These are phyloP conservation scores for Eupeodes luniger DNA, from an alignment of 2,888 invertebrate genomes.

Conservation along the genomic window DNA sequence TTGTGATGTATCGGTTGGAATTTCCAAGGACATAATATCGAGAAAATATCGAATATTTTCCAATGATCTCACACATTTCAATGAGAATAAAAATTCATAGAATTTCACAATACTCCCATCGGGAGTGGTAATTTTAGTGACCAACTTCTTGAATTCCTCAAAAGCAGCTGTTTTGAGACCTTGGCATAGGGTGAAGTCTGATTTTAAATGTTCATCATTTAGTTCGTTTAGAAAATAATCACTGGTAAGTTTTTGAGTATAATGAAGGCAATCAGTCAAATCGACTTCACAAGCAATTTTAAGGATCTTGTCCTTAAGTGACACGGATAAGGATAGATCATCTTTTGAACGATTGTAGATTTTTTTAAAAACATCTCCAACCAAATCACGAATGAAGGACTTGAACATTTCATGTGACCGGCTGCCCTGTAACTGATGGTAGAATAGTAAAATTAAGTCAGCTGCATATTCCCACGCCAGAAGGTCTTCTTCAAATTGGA, in stretches of 20 bases:
- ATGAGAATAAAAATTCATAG: constrained; percentile 80
- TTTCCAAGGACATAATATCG: constrained; percentile 78
- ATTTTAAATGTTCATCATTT: constrained; percentile 72
- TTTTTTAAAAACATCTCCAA: constrained; percentile 78
- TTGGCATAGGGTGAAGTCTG: constrained; percentile 79
- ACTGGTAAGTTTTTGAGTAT: constrained; percentile 78
- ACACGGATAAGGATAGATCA: constrained; percentile 50
- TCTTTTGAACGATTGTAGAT: constrained; percentile 61
- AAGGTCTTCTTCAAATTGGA: constrained; percentile 87
- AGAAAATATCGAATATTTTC: constrained; percentile 79
- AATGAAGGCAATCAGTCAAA: constrained; percentile 79
- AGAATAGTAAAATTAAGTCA: constrained; percentile 78
- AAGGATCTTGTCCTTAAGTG: constrained; percentile 77
- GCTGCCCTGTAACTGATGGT: constrained; percentile 78
- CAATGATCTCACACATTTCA: constrained; percentile 80
- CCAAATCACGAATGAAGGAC: constrained; percentile 79
- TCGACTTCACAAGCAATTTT: constrained; percentile 80
- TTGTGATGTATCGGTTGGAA: constrained; percentile 77
- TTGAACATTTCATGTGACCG: constrained; percentile 78
- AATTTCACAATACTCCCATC: constrained; percentile 77
- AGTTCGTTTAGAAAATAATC: constrained; percentile 79
- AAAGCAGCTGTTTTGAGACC: constrained; percentile 79
- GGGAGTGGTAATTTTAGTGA: constrained; percentile 76
- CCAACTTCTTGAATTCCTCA: constrained; percentile 79
- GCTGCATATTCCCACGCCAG: constrained; percentile 88